Percentiles rank a stretch among this genome's conserved stretches.
phyloP scores from a whole-genome alignment of 2,888 invertebrate genomes.

The Dichetophora obliterata region DNA sequence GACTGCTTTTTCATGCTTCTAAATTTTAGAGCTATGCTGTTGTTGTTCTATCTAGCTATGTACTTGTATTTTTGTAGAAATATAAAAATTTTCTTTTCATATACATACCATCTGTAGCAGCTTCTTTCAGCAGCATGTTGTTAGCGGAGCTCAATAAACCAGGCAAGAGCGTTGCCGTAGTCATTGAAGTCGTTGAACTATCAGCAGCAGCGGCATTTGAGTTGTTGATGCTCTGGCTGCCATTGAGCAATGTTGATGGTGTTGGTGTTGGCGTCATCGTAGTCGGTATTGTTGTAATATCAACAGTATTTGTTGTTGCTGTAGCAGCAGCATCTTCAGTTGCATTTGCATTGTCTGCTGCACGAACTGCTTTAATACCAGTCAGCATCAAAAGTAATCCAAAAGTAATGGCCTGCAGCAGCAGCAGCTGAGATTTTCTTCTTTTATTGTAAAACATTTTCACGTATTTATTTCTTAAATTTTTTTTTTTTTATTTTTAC shows the following conservation, averaged over 20 bases:
- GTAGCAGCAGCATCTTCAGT: slow-evolving; percentile 52
- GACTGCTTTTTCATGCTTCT: neutral
- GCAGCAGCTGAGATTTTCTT: slow-evolving; percentile 48
- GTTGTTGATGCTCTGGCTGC: slow-evolving; percentile 35
- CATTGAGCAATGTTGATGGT: slow-evolving; percentile 28
- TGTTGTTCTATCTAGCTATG: neutral
- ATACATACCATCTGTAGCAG: slow-evolving; percentile 24
- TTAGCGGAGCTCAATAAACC: slow-evolving; percentile 39
- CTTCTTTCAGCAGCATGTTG: slow-evolving; percentile 21
- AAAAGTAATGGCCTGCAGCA: slow-evolving; percentile 56
- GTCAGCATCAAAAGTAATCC: slow-evolving; percentile 58
- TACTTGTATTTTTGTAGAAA: neutral
- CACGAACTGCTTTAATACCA: slow-evolving; percentile 62
- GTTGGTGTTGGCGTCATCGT: slow-evolving; percentile 40
- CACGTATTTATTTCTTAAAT: slow-evolving; percentile 45
- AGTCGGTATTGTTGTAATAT: slow-evolving; percentile 39
- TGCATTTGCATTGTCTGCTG: slow-evolving; percentile 57
- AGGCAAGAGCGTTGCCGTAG: slow-evolving; percentile 34
- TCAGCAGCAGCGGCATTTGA: slow-evolving; percentile 37
- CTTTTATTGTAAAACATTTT: slow-evolving; percentile 48
- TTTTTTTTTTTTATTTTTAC: slow-evolving; percentile 21
- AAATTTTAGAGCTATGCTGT: neutral
- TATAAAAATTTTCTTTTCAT: neutral
- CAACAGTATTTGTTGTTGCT: slow-evolving; percentile 39
- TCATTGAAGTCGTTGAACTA: slow-evolving; percentile 54